Evolutionary conservation across 53 echinoderm and acorn worm species (phyloP).

Genomic region (Temnopleurus reevesii): DNA sequence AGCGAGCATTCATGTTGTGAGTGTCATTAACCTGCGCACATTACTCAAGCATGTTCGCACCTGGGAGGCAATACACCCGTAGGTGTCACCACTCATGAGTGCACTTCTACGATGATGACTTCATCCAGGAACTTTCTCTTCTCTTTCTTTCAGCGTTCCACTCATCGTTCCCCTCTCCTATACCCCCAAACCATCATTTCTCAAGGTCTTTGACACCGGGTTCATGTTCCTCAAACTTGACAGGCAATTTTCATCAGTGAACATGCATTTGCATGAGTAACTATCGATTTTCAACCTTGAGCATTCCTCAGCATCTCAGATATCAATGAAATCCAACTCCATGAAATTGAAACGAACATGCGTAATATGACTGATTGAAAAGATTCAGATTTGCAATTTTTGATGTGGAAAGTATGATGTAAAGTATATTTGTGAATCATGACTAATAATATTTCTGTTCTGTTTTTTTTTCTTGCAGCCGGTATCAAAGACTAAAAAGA

Average conservation of each 20-base stretch:
- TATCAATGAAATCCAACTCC: neutral
- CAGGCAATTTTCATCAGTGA: slow-evolving; percentile 10
- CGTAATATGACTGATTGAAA: too few relatives aligned
- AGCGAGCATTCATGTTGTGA: neutral
- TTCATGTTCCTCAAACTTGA: neutral
- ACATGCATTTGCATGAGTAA: slow-evolving; percentile 27
- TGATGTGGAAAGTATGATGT: too few relatives aligned
- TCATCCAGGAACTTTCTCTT: neutral
- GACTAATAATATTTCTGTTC: neutral
- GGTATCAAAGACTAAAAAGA: slow-evolving; percentile 89
- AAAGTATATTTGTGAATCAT: too few relatives aligned
- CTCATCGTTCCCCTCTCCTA: neutral
- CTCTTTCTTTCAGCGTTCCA: neutral
- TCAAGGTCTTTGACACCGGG: slow-evolving; percentile 5
- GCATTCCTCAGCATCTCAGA: neutral
- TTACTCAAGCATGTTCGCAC: neutral
- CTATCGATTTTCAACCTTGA: neutral
- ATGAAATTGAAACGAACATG: neutral
- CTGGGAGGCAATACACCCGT: neutral
- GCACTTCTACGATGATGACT: slow-evolving; percentile 13
- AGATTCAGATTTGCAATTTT: too few relatives aligned
- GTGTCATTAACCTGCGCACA: slow-evolving; percentile 23
- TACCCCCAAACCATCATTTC: slow-evolving; percentile 6
- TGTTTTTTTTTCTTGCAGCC: slow-evolving; percentile 64
- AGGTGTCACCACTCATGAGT: slow-evolving; percentile 35